Evolutionary conservation across 2,113 vertebrate genomes (phyloP).

Genomic region (Vireo altiloquus): DNA sequence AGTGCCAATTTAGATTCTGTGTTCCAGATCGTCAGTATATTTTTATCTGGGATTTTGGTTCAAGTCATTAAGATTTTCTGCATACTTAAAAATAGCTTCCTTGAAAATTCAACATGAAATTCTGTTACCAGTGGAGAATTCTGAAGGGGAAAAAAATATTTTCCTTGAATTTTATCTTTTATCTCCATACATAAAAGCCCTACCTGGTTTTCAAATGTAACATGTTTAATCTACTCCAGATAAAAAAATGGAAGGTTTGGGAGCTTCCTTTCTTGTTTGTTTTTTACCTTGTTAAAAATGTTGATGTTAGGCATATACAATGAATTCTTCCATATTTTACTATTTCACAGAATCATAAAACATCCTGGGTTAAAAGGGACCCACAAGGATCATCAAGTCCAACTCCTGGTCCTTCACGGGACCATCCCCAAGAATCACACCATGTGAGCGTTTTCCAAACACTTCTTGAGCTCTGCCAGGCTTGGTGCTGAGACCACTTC

Average conservation of each 20-base stretch:
- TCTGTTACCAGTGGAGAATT: constrained; percentile 26
- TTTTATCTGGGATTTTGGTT: constrained; percentile 65
- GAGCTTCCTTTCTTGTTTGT: background rate
- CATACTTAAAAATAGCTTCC: constrained; percentile 59
- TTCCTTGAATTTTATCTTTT: background rate
- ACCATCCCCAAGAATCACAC: background rate
- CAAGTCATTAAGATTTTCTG: constrained; percentile 67
- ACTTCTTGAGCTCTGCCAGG: background rate
- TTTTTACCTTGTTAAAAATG: background rate
- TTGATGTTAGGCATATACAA: background rate
- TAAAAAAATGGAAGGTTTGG: background rate
- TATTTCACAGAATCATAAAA: background rate
- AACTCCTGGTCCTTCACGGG: background rate
- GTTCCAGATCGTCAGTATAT: constrained; percentile 62
- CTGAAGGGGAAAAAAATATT: background rate
- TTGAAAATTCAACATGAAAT: constrained; percentile 53
- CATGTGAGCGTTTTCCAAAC: background rate
- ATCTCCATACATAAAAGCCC: background rate
- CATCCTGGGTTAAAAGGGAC: background rate
- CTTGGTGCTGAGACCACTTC: background rate
- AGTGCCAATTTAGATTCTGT: constrained; percentile 62
- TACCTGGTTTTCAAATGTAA: background rate
- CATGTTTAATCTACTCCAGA: background rate
- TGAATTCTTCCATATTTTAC: background rate
- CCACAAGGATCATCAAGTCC: background rate